Percentiles rank a stretch among this genome's conserved stretches.
Conservation (phyloP, 2,888 invertebrate species). For the Drosophila vallismaia region DNA sequence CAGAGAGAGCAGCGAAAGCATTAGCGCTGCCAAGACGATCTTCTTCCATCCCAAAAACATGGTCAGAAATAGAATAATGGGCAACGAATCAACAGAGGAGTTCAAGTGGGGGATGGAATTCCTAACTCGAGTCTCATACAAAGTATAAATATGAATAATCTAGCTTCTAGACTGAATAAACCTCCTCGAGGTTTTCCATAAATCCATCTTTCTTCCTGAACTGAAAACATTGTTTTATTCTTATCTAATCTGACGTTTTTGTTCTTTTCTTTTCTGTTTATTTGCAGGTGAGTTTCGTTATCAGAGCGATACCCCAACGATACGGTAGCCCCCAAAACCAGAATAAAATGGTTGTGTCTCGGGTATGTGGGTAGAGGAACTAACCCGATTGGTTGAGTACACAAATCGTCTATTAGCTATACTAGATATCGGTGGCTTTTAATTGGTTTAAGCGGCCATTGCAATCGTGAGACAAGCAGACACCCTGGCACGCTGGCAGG, state of each 20-base stretch:
- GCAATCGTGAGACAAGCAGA: slow-evolving; percentile 24
- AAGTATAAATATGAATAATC: neutral
- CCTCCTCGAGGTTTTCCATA: neutral
- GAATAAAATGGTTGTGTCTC: slow-evolving; percentile 59
- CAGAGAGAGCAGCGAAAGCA: slow-evolving; percentile 5
- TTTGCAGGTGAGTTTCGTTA: slow-evolving; percentile 47
- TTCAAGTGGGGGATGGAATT: slow-evolving; percentile 3
- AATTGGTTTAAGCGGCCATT: slow-evolving; percentile 74
- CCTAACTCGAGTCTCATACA: neutral
- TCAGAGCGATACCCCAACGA: neutral
- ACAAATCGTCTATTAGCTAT: slow-evolving; percentile 67
- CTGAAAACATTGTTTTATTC: slow-evolving; percentile 15
- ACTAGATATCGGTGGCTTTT: slow-evolving; percentile 68
- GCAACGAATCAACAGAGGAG: slow-evolving; percentile 31
- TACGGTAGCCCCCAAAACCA: slow-evolving; percentile 37
- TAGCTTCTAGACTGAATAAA: neutral
- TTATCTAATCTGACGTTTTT: slow-evolving; percentile 39
- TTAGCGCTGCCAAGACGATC: slow-evolving; percentile 45
- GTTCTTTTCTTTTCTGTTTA: slow-evolving; percentile 21
- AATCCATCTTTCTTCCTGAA: slow-evolving; percentile 26
- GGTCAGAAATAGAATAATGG: slow-evolving; percentile 62
- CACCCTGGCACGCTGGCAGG: neutral
- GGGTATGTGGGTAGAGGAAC: slow-evolving; percentile 17
- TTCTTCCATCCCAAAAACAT: slow-evolving; percentile 54
- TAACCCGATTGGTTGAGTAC: slow-evolving; percentile 74